phyloP scores from a whole-genome alignment of 1,140 invertebrate genomes.

The Drosophila micromelanica region DNA sequence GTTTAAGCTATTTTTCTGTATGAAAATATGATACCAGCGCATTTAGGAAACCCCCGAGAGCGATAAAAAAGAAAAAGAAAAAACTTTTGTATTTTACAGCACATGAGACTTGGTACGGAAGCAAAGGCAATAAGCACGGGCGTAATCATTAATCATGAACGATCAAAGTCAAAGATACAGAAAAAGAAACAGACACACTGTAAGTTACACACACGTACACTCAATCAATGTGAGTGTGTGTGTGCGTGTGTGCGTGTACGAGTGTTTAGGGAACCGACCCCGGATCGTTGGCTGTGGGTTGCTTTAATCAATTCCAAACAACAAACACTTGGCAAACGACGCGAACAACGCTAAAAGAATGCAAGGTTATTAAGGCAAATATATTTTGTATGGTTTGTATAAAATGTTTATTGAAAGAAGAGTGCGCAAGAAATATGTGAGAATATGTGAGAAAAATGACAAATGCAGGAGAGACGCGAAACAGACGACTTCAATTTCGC shows the following conservation, averaged over 20 bases:
- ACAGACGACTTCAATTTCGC: conserved; percentile 48
- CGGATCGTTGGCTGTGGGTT: conserved; percentile 57
- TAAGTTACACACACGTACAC: conserved; percentile 22
- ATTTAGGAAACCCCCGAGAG: conserved; percentile 42
- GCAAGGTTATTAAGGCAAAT: conserved; percentile 68
- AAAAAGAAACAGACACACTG: conserved; percentile 34
- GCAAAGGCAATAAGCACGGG: conserved; percentile 72
- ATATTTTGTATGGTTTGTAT: conserved; percentile 46
- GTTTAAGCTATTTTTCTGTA: conserved; percentile 40
- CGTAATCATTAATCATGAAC: conserved; percentile 79
- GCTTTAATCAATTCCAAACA: conserved; percentile 79
- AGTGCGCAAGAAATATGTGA: conserved; percentile 1
- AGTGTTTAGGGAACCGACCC: conserved; percentile 61
- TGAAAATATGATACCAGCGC: conserved; percentile 61
- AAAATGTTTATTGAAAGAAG: conserved; percentile 56
- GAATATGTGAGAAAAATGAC: conserved; percentile 17
- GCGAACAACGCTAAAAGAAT: conserved; percentile 55
- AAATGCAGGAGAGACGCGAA: conserved; percentile 45
- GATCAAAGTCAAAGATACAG: conserved; percentile 80
- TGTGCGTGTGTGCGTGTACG: conserved; percentile 37
- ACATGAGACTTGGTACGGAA: conserved; percentile 24
- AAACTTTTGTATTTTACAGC: conserved; percentile 51
- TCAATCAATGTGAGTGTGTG: conserved; percentile 37
- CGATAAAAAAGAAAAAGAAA: conserved; percentile 28
- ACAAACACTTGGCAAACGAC: conserved; percentile 60